Evolutionary conservation across 2,113 vertebrate genomes (phyloP).

Genomic region (Zosterops pallidus): DNA sequence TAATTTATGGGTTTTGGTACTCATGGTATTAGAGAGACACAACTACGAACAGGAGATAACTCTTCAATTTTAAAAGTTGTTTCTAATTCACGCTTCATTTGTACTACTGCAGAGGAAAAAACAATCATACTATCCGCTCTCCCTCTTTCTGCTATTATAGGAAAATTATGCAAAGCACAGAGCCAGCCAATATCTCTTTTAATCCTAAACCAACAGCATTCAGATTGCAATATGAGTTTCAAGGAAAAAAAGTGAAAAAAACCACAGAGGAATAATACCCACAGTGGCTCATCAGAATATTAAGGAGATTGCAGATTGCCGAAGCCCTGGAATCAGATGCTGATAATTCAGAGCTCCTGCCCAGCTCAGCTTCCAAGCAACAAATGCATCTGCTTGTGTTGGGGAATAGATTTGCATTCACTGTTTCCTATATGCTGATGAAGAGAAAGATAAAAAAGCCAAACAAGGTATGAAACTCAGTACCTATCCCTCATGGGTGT

Average conservation of each 20-base stretch:
- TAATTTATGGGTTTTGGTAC: background rate
- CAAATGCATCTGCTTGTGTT: background rate
- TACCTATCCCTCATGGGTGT: background rate
- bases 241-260: background rate
- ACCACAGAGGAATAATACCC: conserved; percentile 10
- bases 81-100: conserved; percentile 3
- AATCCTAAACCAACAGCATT: conserved; percentile 6
- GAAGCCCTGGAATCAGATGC: conserved; percentile 1
- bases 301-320: conserved; percentile 22
- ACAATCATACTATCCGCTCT: background rate
- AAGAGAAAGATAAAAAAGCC: background rate
- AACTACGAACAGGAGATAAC: background rate
- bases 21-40: background rate
- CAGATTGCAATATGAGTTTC: background rate
- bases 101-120: background rate
- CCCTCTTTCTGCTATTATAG: background rate
- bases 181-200: conserved; percentile 9
- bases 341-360: conserved; percentile 26
- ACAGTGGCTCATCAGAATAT: background rate
- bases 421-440: background rate
- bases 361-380: conserved; percentile 8
- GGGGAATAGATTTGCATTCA: conserved; percentile 8
- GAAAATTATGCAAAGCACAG: background rate
- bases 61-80: background rate
- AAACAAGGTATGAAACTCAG: background rate